Evolutionary conservation across 2,888 invertebrate species (phyloP), one percentile per base, ranked within the genome.

Genomic region (Zonitis immaculata): DNA sequence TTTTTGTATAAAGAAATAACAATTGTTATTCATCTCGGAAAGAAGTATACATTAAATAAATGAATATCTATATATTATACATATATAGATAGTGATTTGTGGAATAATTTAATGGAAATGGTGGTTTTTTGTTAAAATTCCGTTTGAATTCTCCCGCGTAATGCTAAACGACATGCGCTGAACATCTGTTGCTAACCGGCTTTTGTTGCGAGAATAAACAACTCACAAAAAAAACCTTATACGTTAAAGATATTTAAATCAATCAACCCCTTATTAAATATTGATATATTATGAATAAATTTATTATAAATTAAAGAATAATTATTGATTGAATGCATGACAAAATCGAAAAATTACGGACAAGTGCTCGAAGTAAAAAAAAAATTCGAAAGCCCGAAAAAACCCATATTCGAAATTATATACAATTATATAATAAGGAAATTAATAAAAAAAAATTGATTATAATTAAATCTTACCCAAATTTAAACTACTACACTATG

Each of bases 81-180:
- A n/a, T n/a, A n/a, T n/a, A n/a, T n/a, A n/a, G n/a, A n/a, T n/a
- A n/a, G n/a, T n/a, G n/a, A n/a, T n/a, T n/a, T n/a, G n/a, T n/a
- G n/a, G n/a, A n/a, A n/a, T n/a, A n/a, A n/a, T n/a, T n/a, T n/a
- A n/a, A n/a, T n/a, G n/a, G n/a, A n/a, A n/a, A n/a, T n/a, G n/a
- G n/a, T n/a, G n/a, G n/a, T n/a, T n/a, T n/a, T 32, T 32, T 32
- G n/a, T 12, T 12, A 6, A 1, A 27, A 18, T 27, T 27, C 44
- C 27, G 27, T 46, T 53, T 54, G 18, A 32, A 51, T 26, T 54
- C 51, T 54, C 54, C 54, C 54, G 54, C 54, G 43, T 44, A 50
- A 54, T n/a, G 43, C 35, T 16, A 8, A 22, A 18, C 32, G 51
- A 50, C 50, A 16, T 54, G 54, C 54, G 54, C 51, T 44, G 27